Percentiles rank a stretch among this genome's conserved stretches.
Evolutionary conservation across 2,888 invertebrate genomes (phyloP).

Genomic region (Rhamnusium bicolor): DNA sequence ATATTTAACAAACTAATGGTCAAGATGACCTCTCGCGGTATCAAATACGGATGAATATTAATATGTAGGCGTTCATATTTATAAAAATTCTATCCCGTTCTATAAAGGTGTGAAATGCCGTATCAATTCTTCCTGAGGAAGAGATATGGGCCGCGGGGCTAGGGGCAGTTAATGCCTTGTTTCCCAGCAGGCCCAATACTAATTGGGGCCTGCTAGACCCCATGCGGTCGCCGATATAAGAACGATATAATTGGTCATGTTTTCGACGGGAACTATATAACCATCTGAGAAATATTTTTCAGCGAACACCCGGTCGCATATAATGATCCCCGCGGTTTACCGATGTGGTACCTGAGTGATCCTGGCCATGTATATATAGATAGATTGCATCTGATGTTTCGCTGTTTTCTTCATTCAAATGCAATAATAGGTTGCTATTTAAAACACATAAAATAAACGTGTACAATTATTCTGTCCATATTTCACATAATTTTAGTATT

Average conservation of each 20-base stretch:
- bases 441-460: no score
- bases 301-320: background rate
- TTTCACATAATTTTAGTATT: no score
- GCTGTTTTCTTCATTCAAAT: background rate
- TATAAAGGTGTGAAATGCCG: conserved; percentile 40
- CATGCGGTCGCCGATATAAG: conserved; percentile 55
- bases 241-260: conserved; percentile 53
- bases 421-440: no score
- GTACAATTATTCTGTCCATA: no score
- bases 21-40: no score
- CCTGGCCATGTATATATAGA: background rate
- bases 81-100: conserved; percentile 5
- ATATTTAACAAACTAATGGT: no score
- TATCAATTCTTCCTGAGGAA: conserved; percentile 9
- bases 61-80: conserved; percentile 7
- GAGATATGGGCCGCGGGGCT: conserved; percentile 22
- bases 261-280: conserved; percentile 36
- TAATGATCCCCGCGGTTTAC: conserved; percentile 14
- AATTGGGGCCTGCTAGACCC: conserved; percentile 66
- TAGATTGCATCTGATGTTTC: background rate
- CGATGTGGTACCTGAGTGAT: conserved; percentile 6
- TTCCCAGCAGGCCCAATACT: conserved; percentile 69
- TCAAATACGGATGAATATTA: background rate
- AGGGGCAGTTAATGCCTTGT: conserved; percentile 66
- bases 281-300: conserved; percentile 15